Conservation (phyloP, 2,888 invertebrate species). For the Habrosyne pyritoides region DNA sequence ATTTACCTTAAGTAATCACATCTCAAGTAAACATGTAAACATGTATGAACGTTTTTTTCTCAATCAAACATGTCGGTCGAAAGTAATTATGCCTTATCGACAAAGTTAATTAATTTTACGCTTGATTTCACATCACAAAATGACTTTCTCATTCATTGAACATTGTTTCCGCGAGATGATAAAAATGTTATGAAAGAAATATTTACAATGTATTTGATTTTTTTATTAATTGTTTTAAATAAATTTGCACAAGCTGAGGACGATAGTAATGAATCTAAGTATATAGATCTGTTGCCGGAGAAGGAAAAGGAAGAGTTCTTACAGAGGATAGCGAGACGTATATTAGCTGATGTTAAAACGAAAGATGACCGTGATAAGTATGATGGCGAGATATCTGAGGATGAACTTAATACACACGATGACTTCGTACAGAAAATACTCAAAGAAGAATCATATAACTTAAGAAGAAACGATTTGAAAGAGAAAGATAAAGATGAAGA, state of each 20-base stretch:
- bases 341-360: slow-evolving; percentile 51
- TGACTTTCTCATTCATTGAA: slow-evolving; percentile 9
- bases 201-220: slow-evolving; percentile 42
- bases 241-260: slow-evolving; percentile 22
- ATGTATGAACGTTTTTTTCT: not conserved
- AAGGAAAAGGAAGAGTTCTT: slow-evolving; percentile 62
- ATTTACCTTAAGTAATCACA: too few species aligned
- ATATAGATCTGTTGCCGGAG: slow-evolving; percentile 63
- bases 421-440: slow-evolving; percentile 55
- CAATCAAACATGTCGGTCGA: slow-evolving; percentile 10
- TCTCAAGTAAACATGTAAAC: slow-evolving; percentile 6
- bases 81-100: slow-evolving; percentile 33
- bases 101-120: slow-evolving; percentile 31
- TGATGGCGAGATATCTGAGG: slow-evolving; percentile 49
- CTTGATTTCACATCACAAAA: slow-evolving; percentile 25
- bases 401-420: slow-evolving; percentile 49
- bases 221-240: slow-evolving; percentile 32
- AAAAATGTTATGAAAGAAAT: slow-evolving; percentile 31
- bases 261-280: slow-evolving; percentile 53
- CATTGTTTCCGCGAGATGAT: not conserved
- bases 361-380: slow-evolving; percentile 28
- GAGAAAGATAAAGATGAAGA: slow-evolving; percentile 12
- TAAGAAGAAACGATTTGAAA: slow-evolving; percentile 28
- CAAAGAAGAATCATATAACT: slow-evolving; percentile 51
- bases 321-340: slow-evolving; percentile 61